Evolutionary conservation across 2,797 vertebrate genomes (phyloP), one percentile per base, ranked within the genome.

Genomic region (Anniella stebbinsi): DNA sequence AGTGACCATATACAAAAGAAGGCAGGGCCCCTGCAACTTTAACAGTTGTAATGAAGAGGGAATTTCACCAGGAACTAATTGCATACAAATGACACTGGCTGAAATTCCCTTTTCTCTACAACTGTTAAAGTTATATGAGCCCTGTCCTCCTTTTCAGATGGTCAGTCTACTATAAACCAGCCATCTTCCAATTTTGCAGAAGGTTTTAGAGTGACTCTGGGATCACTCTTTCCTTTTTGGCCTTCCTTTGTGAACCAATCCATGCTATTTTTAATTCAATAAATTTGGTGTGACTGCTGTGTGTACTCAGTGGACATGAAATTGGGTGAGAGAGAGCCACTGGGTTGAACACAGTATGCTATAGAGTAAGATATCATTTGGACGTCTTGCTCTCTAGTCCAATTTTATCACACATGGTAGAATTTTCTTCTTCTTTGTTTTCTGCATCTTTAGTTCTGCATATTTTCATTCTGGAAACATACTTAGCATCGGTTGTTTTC

Each of bases 391-490:
- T 17, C 12, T 41, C 21, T 33, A 48, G 45, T 70, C 92, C 87
- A 88, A 88, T 91, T 78, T 85, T 92, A 67, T 94, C 91, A 93
- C 87, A 80, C 90, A 89, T 63, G 90, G 70, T 88, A 94, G 1
- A n/a, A 21, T 41, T 36, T 73, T 45, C n/a, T 13, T 12, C 51
- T 84, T 92, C 63, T 90, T 90, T 93, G 63, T 93, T 75, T 93
- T 95, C 89, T 67, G 91, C 36, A 83, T 87, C 21, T 63, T 87
- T 77, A 69, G 70, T 94, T 95, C 93, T 88, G 87, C 87, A 80
- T 93, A 87, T 94, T 94, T 95, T 95, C 90, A 96, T 96, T 97
- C 96, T 92, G 92, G 93, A 95, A 92, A 73, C 88, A 91, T 91
- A 85, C 91, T 96, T 91, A 86, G 81, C 91, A 83, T 93, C 90